Conservation (phyloP, 2,888 invertebrate genomes). For the Allophyes oxyacanthae region DNA sequence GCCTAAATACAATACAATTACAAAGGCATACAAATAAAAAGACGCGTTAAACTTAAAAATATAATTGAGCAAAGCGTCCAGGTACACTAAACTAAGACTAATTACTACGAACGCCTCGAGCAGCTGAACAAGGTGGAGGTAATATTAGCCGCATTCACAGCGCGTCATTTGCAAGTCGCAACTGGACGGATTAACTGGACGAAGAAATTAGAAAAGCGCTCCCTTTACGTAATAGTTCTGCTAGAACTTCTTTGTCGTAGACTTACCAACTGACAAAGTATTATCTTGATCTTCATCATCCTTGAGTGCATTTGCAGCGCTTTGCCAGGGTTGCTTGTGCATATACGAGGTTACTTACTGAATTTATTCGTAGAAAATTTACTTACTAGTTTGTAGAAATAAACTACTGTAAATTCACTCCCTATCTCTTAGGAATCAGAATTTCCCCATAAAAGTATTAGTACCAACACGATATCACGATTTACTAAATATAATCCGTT, state of each 20-base stretch:
- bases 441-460: too few species aligned
- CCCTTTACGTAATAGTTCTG: constrained; percentile 30
- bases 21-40: neutral
- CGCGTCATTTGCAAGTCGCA: constrained; percentile 38
- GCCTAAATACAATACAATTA: too few species aligned
- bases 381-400: too few species aligned
- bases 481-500: too few species aligned
- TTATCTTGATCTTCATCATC: constrained; percentile 20
- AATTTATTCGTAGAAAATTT: too few species aligned
- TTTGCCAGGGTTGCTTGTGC: too few species aligned
- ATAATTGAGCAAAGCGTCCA: neutral
- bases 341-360: too few species aligned
- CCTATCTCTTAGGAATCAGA: too few species aligned
- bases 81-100: constrained; percentile 49
- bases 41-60: neutral
- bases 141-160: constrained; percentile 54
- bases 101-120: constrained; percentile 66
- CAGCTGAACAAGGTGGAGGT: constrained; percentile 43
- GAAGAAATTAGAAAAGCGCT: constrained; percentile 40
- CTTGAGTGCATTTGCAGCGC: constrained; percentile 2
- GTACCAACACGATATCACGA: too few species aligned
- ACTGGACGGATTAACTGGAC: constrained; percentile 41
- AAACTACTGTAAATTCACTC: too few species aligned
- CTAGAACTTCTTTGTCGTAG: constrained; percentile 14
- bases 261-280: constrained; percentile 19